Percentiles rank a stretch among this genome's conserved stretches.
Conservation (phyloP, 2,113 vertebrate species). For the Tympanuchus pallidicinctus region DNA sequence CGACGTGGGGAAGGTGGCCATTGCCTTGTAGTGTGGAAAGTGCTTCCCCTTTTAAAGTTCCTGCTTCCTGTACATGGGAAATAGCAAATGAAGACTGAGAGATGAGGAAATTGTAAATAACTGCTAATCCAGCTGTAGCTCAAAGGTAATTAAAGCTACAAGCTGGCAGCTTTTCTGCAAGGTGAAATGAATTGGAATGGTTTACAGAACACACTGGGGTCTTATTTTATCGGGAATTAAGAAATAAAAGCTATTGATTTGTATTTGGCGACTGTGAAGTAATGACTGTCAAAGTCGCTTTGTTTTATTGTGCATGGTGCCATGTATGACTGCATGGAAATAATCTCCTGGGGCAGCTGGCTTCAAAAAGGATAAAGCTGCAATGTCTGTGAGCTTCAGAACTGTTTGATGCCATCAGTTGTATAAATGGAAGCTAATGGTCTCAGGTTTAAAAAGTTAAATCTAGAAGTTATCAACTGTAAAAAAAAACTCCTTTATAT, state of each 20-base stretch:
- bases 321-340: background rate
- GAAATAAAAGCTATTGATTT: conserved; percentile 31
- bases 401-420: background rate
- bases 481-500: background rate
- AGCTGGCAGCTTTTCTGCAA: background rate
- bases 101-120: background rate
- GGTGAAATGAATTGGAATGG: background rate
- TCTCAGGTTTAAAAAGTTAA: background rate
- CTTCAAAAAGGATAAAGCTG: background rate
- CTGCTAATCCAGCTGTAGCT: background rate
- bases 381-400: background rate
- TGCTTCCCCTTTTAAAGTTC: background rate
- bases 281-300: conserved; percentile 23
- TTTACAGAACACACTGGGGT: background rate
- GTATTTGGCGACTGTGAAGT: background rate
- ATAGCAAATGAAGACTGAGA: background rate
- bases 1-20: background rate
- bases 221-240: background rate
- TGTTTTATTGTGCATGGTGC: background rate
- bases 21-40: background rate
- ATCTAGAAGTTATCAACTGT: background rate
- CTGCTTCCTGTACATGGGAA: background rate
- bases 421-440: conserved; percentile 1
- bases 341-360: background rate
- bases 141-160: background rate